Percentiles rank a stretch among this genome's conserved stretches.
These are phyloP conservation scores for Psilanteris sp. DNA, from an alignment of 1,140 invertebrate genomes.

Conservation along the genomic window DNA sequence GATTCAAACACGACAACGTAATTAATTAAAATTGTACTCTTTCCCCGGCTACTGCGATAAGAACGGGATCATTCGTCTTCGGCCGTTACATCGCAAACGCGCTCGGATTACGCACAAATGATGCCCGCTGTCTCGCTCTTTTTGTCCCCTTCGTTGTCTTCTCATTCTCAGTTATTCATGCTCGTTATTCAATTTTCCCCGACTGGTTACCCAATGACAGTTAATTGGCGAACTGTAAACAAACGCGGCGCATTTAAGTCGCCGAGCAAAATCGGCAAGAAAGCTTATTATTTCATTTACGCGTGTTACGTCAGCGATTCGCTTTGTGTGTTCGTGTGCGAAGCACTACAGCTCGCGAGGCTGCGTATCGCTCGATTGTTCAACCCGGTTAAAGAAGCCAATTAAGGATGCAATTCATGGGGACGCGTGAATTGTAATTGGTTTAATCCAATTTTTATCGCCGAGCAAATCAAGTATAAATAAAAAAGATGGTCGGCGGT, in stretches of 20 bases:
- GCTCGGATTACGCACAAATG: too few species aligned
- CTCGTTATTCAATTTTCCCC: constrained; percentile 5
- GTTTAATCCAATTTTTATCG: constrained; percentile 34
- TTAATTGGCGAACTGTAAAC: constrained; percentile 9
- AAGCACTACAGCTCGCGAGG: constrained; percentile 23
- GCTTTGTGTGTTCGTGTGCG: constrained; percentile 14
- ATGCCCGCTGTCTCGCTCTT: constrained; percentile 1
- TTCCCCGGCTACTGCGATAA: too few species aligned
- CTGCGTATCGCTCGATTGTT: constrained; percentile 26
- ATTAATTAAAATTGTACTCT: constrained; percentile 46
- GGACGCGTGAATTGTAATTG: constrained; percentile 22
- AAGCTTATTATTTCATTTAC: constrained; percentile 19
- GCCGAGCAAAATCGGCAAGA: background rate
- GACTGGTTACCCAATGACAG: constrained; percentile 1
- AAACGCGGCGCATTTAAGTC: constrained; percentile 2
- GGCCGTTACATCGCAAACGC: too few species aligned
- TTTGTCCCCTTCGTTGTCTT: background rate
- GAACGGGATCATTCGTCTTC: too few species aligned
- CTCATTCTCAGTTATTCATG: background rate
- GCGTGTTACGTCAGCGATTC: constrained; percentile 8
- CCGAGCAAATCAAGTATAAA: too few species aligned
- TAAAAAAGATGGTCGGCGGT: too few species aligned
- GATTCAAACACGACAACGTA: constrained; percentile 23
- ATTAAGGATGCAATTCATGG: constrained; percentile 35
- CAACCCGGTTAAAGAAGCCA: constrained; percentile 28